Evolutionary conservation across 2,888 invertebrate species (phyloP), one percentile per base, ranked within the genome.

Genomic region (Anthophora plumipes): DNA sequence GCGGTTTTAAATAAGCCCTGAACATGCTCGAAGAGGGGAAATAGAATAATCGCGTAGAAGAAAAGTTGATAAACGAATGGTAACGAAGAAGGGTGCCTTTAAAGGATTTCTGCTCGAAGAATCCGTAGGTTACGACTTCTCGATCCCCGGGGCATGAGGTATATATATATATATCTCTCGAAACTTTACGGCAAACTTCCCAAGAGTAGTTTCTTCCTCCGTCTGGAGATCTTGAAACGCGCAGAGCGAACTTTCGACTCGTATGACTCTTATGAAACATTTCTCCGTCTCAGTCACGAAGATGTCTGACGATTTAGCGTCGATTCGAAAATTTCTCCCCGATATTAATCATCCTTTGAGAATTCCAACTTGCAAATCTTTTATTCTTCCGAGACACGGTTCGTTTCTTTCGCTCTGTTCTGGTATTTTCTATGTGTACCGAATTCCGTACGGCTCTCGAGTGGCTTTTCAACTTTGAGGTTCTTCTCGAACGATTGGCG

Each of bases 191-290:
- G 46, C n/a, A 50, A 73, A 86, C 70, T 86, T 86, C 63, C 60
- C 60, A 54, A 54, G 57, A 73, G 66, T 79, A 86, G 84, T 86
- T 86, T 77, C 82, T 77, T 69, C 74, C 67, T 48, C 67, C 74
- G 75, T 72, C 68, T 63, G 78, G 79, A 73, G 80, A 79, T 72
- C 54, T 46, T 66, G 69, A 57, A 76, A 85, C 77, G 84, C 37
- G 57, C 67, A 25, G 67, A 46, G 63, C 66, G 22, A 88, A 85
- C 83, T 88, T 85, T 81, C 67, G 31, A 31, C 72, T 68, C 68
- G 46, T n/a, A 31, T 3, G 31, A 41, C 72, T 80, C 72, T 74
- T 80, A 81, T 71, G 77, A 84, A 85, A 78, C 81, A 76, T 79
- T 77, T 66, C 63, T 64, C 59, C 43, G 31, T n/a, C 37, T 20